Evolutionary conservation across 2,797 vertebrate species (phyloP), one percentile per base, ranked within the genome.

Genomic region (Phaenicophaeus curvirostris): DNA sequence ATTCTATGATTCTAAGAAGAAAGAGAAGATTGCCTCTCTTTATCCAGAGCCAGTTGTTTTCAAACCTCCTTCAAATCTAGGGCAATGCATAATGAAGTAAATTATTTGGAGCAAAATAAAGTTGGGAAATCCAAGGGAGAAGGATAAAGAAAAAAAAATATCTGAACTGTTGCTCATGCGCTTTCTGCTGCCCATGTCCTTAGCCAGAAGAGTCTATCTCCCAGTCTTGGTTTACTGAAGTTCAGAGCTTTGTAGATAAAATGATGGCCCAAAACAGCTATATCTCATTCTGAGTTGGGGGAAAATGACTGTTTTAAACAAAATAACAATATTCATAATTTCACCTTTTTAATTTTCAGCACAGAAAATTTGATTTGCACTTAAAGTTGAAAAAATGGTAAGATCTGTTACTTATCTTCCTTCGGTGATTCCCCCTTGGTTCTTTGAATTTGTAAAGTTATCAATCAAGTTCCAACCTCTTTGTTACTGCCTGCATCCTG

Each of bases 351-450:
- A 3, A 79, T 96, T 95, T 96, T 66, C 96, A 99, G 99, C 94
- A 95, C n/a, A 96, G 96, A 80, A 96, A 96, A 85, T 98, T 96
- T 92, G 97, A 98, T 94, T 96, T 99, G 55, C 87, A 96, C 31
- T 79, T 99, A 50, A 98, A 97, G 82, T 87, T 97, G 51, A 94
- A 97, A 61, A 96, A 98, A 82, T 96, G 98, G 98, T 99, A 98
- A 97, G 91, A 87, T 78, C 55, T 4, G 37, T 59, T 86, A 15
- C 17, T 58, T 65, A n/a, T 65, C 55, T 72, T 74, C 51, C 21
- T 59, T 82, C 28, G 39, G 2, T 37, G 8, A 7, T 59, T 87
- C 80, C 33, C 12, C 30, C 24, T 69, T 6, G 0, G 4, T 58
- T 85, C 20, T 63, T 85, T 79, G 30, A 42, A 73, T 89, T 71